Base-by-base conservation (phyloP, 2,113 vertebrate species). In the Nesospiza acunhae region DNA sequence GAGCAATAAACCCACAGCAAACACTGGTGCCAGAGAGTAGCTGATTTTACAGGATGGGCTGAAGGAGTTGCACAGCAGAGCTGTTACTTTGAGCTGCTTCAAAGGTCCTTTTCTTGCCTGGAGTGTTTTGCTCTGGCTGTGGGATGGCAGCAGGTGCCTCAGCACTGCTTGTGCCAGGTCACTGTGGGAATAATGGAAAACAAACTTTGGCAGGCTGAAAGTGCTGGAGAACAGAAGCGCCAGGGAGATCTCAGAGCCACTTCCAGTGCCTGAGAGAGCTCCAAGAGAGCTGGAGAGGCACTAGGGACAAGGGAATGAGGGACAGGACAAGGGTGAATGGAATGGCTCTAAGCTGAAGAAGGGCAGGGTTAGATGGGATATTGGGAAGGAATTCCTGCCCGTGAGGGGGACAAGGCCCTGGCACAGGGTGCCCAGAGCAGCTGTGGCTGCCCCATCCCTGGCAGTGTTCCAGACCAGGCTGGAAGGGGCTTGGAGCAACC, bases 401-500 rank as follows among this genome's bases (percentile, higher is more conserved):
- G 18, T 10, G 37, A 89, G 18, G 33, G 27, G 4, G 18, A 0
- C 0, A 1, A 58, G 15, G 8, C 5, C 10, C 37, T 81, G 76
- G 58, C 7, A 44, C 31, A 44, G 67, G 59, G 1, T 42, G 5
- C 12, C 14, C 68, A 59, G 77, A 26, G 69, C 0, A 89, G 77
- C 27, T 74, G 76, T 24, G 68, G 28, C 52, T 81, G 68, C 15
- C 18, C 27, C 52, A 59, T 52, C 37, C 60, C 60, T 68, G 87
- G 60, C 0, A 81, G 5, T 60, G 46, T 2, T 46, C 69, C 20
- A 82, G 28, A 6, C 23, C 68, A 30, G 52, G 37, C 0, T 59
- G 50, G n/a, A 39, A 0, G 0, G 35, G 21, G 31, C 5, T 64
- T 64, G 59, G 60, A 46, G 13, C 44, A 59, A 0, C 20, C 52